Evolutionary conservation across 2,113 vertebrate species (phyloP), one percentile per base, ranked within the genome.

Genomic region (Chloebia gouldiae): DNA sequence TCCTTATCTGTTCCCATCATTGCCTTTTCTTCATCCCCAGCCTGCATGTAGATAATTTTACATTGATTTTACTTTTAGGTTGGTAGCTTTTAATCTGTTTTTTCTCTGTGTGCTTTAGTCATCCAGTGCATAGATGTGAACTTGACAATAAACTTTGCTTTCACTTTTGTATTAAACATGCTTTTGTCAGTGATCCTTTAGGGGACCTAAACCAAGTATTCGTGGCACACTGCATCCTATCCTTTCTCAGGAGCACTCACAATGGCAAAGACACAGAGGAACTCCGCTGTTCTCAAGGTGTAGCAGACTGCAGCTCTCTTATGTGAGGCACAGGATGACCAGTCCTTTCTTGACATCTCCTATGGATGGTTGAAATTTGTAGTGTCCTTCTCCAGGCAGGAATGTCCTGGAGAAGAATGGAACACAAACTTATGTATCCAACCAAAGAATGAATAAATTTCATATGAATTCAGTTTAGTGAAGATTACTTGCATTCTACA

Each of bases 211-310:
- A 39, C 10, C 22, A 45, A 14, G 81, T 18, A 37, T 44, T 39
- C 0, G 0, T 9, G 23, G 24, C n/a, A 24, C 20, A 14, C 13
- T 12, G 4, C 25, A 37, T 7, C 7, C 50, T 44, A 51, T 6
- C 13, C 23, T 66, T 90, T 44, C 40, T 50, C 27, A 81, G 56
- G 12, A 78, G 24, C 24, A 17, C 9, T 71, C 23, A 30, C 35
- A 51, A 33, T 21, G n/a, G 30, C 16, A 45, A 54, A 53, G 28
- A 72, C 54, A 44, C 11, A 78, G 60, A 81, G 72, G 16, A 92
- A 42, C 37, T 65, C 35, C 12, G 19, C 10, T 18, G 3, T 5
- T 71, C 10, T 33, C 18, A 54, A 53, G 18, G 9, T 15, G 18
- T 15, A 24, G 6, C 16, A 44, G 56, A 33, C 5, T 15, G 14